Conservation (phyloP, 2,888 invertebrate genomes). For the Leucania comma region DNA sequence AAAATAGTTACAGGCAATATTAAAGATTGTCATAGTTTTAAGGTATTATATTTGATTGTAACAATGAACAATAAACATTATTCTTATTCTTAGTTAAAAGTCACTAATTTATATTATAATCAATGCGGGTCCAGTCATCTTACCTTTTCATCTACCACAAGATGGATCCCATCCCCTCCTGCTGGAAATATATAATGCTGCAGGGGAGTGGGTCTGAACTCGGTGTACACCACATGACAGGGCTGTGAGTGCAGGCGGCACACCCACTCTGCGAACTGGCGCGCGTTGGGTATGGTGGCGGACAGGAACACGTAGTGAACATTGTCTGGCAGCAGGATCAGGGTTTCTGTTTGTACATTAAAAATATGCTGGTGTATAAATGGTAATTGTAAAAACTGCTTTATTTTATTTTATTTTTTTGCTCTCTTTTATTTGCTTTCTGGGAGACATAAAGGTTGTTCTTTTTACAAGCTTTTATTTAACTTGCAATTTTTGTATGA, state of each 20-base stretch:
- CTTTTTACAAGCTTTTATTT: too few relatives aligned
- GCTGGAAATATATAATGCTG: constrained; percentile 99
- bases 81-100: too few relatives aligned
- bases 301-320: constrained; percentile 99
- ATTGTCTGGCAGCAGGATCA: constrained; percentile 98
- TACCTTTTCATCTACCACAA: constrained; percentile 98
- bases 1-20: too few relatives aligned
- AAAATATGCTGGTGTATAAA: neutral
- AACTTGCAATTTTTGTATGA: too few relatives aligned
- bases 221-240: constrained; percentile 99
- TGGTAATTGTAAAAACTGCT: neutral
- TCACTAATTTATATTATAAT: neutral
- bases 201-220: constrained; percentile 98
- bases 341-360: constrained; percentile 93
- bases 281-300: constrained; percentile 99
- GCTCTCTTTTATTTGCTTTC: too few relatives aligned
- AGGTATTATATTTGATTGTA: too few relatives aligned
- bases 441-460: too few relatives aligned
- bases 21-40: too few relatives aligned
- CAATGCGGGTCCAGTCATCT: neutral
- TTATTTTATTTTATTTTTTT: too few relatives aligned
- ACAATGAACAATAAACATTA: too few relatives aligned
- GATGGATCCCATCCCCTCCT: constrained; percentile 98
- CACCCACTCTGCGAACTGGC: constrained; percentile 99
- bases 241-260: constrained; percentile 98